A percentile compares a stretch with the other conserved stretches of the same genome.
phyloP scores from a whole-genome alignment of 2,113 vertebrate species.

The Nettapus auritus region DNA sequence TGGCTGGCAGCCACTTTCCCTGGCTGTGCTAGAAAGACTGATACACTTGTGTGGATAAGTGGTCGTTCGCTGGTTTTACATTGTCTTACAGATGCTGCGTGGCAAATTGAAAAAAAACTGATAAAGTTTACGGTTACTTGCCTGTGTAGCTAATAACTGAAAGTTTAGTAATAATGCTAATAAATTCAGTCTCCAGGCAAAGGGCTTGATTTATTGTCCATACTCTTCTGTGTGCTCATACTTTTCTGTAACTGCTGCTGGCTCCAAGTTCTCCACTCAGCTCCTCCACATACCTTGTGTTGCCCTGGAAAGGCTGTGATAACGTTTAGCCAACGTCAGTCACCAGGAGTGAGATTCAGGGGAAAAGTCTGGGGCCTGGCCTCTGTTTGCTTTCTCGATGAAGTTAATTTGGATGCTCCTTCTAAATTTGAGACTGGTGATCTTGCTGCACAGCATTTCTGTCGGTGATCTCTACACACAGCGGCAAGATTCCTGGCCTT shows the following conservation, averaged over 20 bases:
- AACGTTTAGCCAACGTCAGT: too few relatives aligned
- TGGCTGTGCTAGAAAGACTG: too few relatives aligned
- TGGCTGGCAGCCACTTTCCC: too few relatives aligned
- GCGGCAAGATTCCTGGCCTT: neutral
- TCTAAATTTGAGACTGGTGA: neutral
- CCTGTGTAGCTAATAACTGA: neutral
- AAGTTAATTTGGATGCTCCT: neutral
- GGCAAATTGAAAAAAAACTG: neutral
- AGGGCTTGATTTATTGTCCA: neutral
- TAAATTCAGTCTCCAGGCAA: neutral
- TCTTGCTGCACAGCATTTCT: neutral
- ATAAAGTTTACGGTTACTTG: neutral
- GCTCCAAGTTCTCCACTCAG: neutral
- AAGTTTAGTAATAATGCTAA: neutral
- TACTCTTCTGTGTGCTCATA: neutral
- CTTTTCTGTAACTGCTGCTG: neutral
- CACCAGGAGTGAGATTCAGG: neutral
- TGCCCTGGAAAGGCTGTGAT: neutral
- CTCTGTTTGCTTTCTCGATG: too few relatives aligned
- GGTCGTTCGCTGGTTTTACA: too few relatives aligned
- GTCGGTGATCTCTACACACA: neutral
- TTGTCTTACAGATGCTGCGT: neutral
- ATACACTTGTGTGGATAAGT: too few relatives aligned
- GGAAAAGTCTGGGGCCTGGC: neutral
- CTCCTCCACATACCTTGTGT: neutral